Percentiles rank a stretch among this genome's conserved stretches.
phyloP scores from a whole-genome alignment of 2,888 invertebrate genomes.

The Pristionchus mayeri region DNA sequence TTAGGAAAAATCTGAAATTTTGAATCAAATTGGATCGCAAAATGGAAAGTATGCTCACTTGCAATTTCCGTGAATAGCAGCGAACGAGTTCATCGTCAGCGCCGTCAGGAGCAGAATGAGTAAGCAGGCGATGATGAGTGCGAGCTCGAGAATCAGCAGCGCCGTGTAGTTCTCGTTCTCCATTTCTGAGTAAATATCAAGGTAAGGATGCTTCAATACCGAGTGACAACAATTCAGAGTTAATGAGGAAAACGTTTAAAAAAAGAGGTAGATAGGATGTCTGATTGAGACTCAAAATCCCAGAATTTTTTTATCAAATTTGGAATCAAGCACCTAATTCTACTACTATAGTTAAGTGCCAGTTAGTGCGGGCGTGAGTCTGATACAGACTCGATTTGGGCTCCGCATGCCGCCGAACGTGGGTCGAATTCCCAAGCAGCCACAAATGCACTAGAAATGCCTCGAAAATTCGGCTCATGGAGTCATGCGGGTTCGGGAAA shows the following conservation, averaged over 20 bases:
- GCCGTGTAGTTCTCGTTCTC: not conserved
- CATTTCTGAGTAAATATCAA: not conserved
- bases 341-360: too few relatives aligned
- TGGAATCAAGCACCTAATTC: too few relatives aligned
- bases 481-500: too few relatives aligned
- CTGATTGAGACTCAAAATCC: too few relatives aligned
- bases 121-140: not conserved
- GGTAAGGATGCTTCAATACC: not conserved
- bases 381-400: too few relatives aligned
- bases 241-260: not conserved
- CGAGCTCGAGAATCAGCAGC: not conserved
- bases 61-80: slow-evolving; percentile 20
- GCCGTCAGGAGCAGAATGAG: not conserved
- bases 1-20: not conserved
- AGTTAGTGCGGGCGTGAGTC: too few relatives aligned
- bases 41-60: not conserved
- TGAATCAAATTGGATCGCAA: not conserved
- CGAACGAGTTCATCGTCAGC: not conserved
- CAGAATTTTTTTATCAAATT: too few relatives aligned
- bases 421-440: too few relatives aligned
- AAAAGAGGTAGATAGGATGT: too few relatives aligned
- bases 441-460: too few relatives aligned
- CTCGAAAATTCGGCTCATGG: too few relatives aligned
- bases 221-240: not conserved
- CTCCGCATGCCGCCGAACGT: too few relatives aligned